A percentile compares a stretch with the other conserved stretches of the same genome.
These are phyloP conservation scores for Tenthredo distinguenda DNA, from an alignment of 2,888 invertebrate genomes.

Conservation along the genomic window DNA sequence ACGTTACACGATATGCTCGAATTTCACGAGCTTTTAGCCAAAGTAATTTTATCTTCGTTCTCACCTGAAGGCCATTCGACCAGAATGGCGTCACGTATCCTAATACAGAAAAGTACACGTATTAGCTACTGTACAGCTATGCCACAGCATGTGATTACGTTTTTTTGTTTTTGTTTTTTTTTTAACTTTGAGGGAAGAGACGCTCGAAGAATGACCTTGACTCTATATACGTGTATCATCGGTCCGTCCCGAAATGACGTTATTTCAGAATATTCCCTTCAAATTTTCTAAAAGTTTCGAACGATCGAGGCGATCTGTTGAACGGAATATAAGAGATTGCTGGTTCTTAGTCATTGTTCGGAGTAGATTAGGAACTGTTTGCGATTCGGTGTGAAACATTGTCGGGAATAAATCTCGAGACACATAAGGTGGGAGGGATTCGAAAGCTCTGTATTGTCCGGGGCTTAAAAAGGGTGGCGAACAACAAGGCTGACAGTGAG, in stretches of 20 bases:
- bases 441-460: conserved; percentile 1
- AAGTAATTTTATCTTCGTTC: conserved; percentile 61
- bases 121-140: background rate
- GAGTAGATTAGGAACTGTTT: background rate
- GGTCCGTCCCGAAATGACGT: too few species aligned
- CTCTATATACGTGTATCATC: too few species aligned
- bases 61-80: background rate
- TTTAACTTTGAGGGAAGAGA: too few species aligned
- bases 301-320: too few species aligned
- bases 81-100: background rate
- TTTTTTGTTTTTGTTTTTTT: too few species aligned
- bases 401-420: background rate
- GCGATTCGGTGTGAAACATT: background rate
- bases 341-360: background rate
- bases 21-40: conserved; percentile 56
- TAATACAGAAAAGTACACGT: background rate
- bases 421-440: background rate
- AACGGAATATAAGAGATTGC: background rate
- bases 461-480: background rate
- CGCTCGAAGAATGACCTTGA: too few species aligned
- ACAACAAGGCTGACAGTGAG: background rate
- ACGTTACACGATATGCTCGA: conserved; percentile 43
- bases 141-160: too few species aligned
- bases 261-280: too few species aligned
- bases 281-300: too few species aligned